Evolutionary conservation across 2,888 invertebrate genomes (phyloP), one percentile per base, ranked within the genome.

Genomic region (Leptinotarsa peninsularis): DNA sequence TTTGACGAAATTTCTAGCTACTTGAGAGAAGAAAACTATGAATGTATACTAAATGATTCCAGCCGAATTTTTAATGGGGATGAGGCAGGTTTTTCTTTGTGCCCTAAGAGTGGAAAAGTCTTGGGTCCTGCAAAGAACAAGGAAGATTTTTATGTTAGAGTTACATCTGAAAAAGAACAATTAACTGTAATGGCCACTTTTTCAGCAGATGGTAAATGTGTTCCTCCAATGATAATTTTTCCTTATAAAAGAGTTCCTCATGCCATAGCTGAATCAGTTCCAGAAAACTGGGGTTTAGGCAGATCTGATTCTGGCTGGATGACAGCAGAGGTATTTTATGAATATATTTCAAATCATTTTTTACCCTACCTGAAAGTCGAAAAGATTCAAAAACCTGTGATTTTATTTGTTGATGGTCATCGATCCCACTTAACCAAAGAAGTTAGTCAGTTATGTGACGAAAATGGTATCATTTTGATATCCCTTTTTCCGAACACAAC

Each of bases 381-480:
- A 49, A 77, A 76, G 14, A 66, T 74, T 10, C 2, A 23, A 23
- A 23, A 23, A 23, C 23, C 23, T 23, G 23, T 23, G 23, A 18
- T 18, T 18, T 18, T 18, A 18, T 18, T 18, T 23, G 23, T 23
- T 23, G 23, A 23, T 23, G 23, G 23, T 23, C 23, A 23, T 23
- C 23, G 23, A 23, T 23, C 23, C 23, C 23, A 23, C 23, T 23
- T 23, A 23, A 81, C 78, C 15, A n/a, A 66, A 70, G 33, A 67
- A 56, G 23, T 73, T 0, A 80, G 80, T 74, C 67, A 83, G 49
- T 81, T 80, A 33, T 84, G 83, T 75, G 70, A 76, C 18, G 78
- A 80, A 7, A 78, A 82, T 54, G 68, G 76, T 27, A 84, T 84
- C 49, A 81, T 84, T 71, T 63, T 84, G 10, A 81, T 80, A 66